These are phyloP conservation scores for Hoplodrina ambigua DNA, from an alignment of 2,888 invertebrate species.

Conservation along the genomic window DNA sequence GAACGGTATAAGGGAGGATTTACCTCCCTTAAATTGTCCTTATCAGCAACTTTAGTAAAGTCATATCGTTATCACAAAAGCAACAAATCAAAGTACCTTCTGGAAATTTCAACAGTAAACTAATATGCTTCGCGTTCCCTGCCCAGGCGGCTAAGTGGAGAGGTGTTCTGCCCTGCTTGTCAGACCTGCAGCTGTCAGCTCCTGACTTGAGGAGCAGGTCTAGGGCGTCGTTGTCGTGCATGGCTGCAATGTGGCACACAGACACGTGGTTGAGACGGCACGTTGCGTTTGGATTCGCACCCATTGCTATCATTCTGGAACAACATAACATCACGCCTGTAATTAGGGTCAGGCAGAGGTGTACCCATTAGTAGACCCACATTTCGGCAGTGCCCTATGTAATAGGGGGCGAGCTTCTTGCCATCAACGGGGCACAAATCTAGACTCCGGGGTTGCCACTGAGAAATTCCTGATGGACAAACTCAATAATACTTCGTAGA, in stretches of 20 bases:
- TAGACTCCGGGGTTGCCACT: no score
- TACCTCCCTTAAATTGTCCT: no score
- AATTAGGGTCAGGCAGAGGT: no score
- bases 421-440: no score
- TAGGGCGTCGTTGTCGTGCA: constrained; percentile 72
- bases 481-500: no score
- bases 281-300: constrained; percentile 64
- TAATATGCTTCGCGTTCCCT: constrained; percentile 72
- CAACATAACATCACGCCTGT: not conserved
- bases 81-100: constrained; percentile 55
- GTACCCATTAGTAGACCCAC: no score
- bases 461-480: no score
- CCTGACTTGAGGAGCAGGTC: constrained; percentile 71
- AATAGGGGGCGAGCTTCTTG: no score
- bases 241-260: constrained; percentile 75
- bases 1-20: no score
- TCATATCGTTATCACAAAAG: not conserved
- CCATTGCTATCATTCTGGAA: constrained; percentile 48
- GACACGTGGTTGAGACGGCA: constrained; percentile 62
- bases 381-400: no score
- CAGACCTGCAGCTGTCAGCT: constrained; percentile 69
- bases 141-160: constrained; percentile 79
- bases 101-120: constrained; percentile 65
- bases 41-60: no score
- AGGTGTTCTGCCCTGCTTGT: constrained; percentile 77